These are phyloP conservation scores for Drosophila truncata DNA, from an alignment of 1,140 invertebrate species.

Conservation along the genomic window DNA sequence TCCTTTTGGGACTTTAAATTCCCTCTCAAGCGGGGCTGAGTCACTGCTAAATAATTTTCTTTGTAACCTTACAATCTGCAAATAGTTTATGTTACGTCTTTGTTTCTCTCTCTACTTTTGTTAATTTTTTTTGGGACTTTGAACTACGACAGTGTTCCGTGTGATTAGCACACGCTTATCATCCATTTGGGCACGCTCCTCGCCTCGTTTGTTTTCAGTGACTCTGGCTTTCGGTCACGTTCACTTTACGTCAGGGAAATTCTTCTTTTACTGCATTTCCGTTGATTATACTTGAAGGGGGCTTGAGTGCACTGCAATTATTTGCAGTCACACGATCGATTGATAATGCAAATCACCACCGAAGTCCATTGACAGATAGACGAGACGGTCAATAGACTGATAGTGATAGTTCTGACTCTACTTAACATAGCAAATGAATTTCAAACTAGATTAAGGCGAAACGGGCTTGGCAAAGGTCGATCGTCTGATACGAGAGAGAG, in stretches of 20 bases:
- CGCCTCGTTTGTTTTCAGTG: slow-evolving; percentile 10
- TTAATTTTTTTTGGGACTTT: slow-evolving; percentile 20
- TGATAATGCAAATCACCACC: slow-evolving; percentile 51
- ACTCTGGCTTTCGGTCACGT: slow-evolving; percentile 37
- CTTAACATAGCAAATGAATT: slow-evolving; percentile 15
- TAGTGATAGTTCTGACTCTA: slow-evolving; percentile 24
- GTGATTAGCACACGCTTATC: slow-evolving; percentile 46
- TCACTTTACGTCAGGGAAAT: slow-evolving; percentile 35
- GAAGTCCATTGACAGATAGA: slow-evolving; percentile 60
- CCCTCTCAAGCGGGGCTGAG: neutral
- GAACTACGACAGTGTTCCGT: slow-evolving; percentile 28
- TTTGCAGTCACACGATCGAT: slow-evolving; percentile 44
- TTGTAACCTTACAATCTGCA: neutral
- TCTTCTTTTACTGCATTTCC: slow-evolving; percentile 51
- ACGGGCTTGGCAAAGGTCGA: slow-evolving; percentile 38
- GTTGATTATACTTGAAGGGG: slow-evolving; percentile 23
- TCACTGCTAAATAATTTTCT: slow-evolving; percentile 1
- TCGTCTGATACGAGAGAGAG: slow-evolving; percentile 17
- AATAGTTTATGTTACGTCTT: neutral
- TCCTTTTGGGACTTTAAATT: neutral
- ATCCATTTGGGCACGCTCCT: slow-evolving; percentile 43
- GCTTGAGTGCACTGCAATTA: slow-evolving; percentile 30
- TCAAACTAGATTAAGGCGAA: slow-evolving; percentile 25
- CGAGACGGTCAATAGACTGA: slow-evolving; percentile 47
- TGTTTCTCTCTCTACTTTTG: neutral